These are phyloP conservation scores for Agrypnia vestita DNA, from an alignment of 1,140 invertebrate genomes.

Conservation along the genomic window DNA sequence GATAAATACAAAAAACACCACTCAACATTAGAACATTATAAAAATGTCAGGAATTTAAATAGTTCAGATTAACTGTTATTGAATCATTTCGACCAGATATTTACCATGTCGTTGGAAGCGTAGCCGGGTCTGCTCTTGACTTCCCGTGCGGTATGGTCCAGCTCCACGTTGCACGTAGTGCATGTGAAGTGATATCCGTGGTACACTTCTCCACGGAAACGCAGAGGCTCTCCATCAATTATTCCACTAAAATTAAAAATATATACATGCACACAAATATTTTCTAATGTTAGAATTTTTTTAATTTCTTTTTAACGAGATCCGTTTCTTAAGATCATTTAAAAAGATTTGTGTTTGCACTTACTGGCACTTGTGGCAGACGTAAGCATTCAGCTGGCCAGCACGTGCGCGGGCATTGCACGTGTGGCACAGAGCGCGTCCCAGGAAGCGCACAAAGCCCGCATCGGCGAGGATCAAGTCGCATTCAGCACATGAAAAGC, in stretches of 20 bases:
- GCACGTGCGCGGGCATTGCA: conserved; percentile 98
- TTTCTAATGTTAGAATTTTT: not conserved
- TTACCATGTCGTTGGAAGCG: conserved; percentile 90
- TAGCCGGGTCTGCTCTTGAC: conserved; percentile 92
- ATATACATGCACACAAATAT: not conserved
- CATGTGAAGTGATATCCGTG: conserved; percentile 99
- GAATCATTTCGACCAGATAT: not conserved
- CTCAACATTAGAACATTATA: no score
- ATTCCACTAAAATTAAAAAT: conserved; percentile 79
- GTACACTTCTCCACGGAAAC: conserved; percentile 97
- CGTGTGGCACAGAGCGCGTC: conserved; percentile 95
- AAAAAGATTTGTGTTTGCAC: conserved; percentile 61
- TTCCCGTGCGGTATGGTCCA: conserved; percentile 94
- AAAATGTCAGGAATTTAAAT: no score
- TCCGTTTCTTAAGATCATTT: not conserved
- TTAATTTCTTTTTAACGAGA: not conserved
- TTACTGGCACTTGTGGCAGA: conserved; percentile 99
- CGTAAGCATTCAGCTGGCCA: conserved; percentile 94
- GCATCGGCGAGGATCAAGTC: conserved; percentile 93
- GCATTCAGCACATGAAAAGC: conserved; percentile 97
- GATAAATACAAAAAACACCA: no score
- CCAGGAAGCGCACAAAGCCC: conserved; percentile 96
- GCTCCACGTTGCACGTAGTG: conserved; percentile 88
- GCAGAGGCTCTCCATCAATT: conserved; percentile 96
- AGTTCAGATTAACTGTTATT: not conserved